Conservation (phyloP, 2,113 vertebrate species). For the Mungos mungo region DNA sequence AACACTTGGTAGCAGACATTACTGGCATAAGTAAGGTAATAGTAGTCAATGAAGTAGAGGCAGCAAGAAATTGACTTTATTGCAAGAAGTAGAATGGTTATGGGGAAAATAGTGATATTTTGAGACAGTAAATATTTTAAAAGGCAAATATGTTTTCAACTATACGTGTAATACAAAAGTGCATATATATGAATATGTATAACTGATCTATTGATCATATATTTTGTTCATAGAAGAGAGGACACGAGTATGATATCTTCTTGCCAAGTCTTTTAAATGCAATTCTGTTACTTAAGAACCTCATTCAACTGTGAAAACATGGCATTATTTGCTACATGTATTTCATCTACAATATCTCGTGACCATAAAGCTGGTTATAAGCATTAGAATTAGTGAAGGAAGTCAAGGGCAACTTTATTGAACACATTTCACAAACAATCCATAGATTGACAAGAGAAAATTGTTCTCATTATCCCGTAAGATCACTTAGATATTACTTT, state of each 20-base stretch:
- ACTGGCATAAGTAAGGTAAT: not conserved
- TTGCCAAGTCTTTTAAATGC: not conserved
- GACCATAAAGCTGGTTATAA: not conserved
- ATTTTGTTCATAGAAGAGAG: not conserved
- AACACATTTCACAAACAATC: constrained; percentile 22
- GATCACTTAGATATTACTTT: not conserved
- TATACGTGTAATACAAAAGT: not conserved
- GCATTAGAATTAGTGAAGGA: not conserved
- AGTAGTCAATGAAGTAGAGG: not conserved
- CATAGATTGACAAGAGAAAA: not conserved
- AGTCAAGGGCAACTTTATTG: constrained; percentile 35
- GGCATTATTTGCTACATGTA: not conserved
- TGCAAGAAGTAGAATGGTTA: not conserved
- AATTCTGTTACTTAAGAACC: not conserved
- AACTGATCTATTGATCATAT: not conserved
- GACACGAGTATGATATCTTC: not conserved
- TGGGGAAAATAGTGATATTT: not conserved
- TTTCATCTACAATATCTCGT: not conserved
- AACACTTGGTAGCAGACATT: not conserved
- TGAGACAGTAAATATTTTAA: not conserved
- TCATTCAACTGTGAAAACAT: not conserved
- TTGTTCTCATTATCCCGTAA: not conserved
- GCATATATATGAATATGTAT: not conserved
- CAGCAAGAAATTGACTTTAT: not conserved
- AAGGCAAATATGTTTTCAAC: not conserved